Conservation (phyloP, 2,888 invertebrate species). For the Trachelus troglodyta region DNA sequence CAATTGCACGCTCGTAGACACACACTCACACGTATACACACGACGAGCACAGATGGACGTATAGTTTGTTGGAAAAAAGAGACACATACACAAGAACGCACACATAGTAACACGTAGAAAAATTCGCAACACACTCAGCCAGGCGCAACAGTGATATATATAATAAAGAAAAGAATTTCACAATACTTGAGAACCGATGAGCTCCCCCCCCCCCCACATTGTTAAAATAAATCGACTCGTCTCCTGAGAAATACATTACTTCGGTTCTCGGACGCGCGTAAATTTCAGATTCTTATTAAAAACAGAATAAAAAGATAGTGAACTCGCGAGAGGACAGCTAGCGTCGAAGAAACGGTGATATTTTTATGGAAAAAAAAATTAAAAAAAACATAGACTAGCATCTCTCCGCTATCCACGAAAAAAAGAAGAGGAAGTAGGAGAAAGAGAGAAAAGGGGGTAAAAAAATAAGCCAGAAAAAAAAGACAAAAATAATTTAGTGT, state of each 20-base stretch:
- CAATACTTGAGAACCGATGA: neutral
- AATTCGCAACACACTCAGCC: neutral
- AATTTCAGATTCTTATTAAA: conserved; percentile 1
- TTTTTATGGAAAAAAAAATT: conserved; percentile 24
- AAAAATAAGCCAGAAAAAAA: neutral
- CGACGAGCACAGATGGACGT: neutral
- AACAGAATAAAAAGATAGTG: neutral
- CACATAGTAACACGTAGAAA: neutral
- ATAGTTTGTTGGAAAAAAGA: neutral
- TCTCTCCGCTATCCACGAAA: conserved; percentile 26
- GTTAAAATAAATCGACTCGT: neutral
- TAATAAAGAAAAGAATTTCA: neutral
- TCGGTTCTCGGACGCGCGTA: neutral
- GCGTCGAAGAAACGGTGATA: conserved; percentile 27
- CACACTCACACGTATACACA: neutral
- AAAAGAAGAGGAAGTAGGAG: neutral
- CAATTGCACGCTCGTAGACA: neutral
- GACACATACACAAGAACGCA: neutral
- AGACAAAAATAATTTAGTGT: neutral
- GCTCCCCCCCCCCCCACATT: neutral
- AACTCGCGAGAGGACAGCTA: conserved; percentile 2
- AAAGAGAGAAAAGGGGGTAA: neutral
- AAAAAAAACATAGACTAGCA: conserved; percentile 18
- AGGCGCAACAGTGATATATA: neutral
- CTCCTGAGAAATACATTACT: neutral